phyloP scores from a whole-genome alignment of 2,113 vertebrate genomes.

The Lagopus muta region DNA sequence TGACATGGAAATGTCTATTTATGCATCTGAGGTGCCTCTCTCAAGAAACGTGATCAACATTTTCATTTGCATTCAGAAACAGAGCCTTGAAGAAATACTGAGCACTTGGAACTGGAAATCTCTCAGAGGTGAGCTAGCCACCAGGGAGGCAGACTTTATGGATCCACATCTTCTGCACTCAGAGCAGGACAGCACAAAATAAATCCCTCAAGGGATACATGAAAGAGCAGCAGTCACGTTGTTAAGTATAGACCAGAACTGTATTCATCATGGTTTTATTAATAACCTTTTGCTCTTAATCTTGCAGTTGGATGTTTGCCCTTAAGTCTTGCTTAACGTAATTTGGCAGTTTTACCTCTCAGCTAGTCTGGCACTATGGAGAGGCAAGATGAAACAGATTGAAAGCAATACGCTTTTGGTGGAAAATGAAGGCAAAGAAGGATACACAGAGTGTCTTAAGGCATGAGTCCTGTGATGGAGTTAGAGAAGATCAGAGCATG shows the following conservation, averaged over 20 bases:
- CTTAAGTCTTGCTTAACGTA: not conserved
- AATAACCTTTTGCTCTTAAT: constrained; percentile 1
- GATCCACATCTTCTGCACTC: not conserved
- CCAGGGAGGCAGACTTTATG: not conserved
- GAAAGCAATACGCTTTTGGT: not conserved
- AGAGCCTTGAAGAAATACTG: not conserved
- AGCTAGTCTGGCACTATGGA: not conserved
- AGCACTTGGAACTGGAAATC: not conserved
- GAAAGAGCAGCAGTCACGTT: not conserved
- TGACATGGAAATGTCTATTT: not conserved
- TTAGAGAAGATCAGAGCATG: not conserved
- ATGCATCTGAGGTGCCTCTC: not conserved
- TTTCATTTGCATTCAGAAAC: not conserved
- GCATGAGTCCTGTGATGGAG: not conserved
- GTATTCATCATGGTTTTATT: not conserved
- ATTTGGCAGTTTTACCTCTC: not conserved
- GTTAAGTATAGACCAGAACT: not conserved
- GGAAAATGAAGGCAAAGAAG: not conserved
- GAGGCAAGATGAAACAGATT: not conserved
- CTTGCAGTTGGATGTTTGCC: not conserved
- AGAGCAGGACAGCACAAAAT: not conserved
- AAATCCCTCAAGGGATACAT: not conserved
- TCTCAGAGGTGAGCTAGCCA: fast-evolving
- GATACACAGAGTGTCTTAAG: not conserved
- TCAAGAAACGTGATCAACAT: not conserved